Base-by-base conservation (phyloP, 2,797 vertebrate species). In the Acridotheres tristis region DNA sequence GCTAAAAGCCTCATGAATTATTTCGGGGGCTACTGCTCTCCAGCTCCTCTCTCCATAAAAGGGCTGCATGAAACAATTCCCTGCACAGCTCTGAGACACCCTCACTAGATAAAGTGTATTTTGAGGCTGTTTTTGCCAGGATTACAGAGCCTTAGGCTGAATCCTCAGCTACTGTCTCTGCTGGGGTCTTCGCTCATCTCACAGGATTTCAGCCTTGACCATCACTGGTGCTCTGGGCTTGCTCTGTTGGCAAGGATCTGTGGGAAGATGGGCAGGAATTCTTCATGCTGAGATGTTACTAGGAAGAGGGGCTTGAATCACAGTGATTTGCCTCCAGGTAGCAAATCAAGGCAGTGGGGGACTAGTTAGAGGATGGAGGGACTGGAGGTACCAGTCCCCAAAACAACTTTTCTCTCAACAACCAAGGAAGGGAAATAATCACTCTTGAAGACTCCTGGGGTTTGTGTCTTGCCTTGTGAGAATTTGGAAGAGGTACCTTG, bases 81-180 rank as follows among this genome's bases (percentile, higher is more conserved):
- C 85, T 69, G 80, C 59, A 29, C 42, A 65, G 77, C 74, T 90
- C 45, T 43, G 71, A 90, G 92, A 62, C 89, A 89, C 50, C 42
- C 55, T 82, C 36, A 13, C 36, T 14, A 81, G 85, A 90, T 76
- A 45, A 96, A 95, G 63, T 40, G 63, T 90, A 75, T 63, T 95
- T 91, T 85, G 77, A 84, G 94, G 17, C 40, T 42, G n/a, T 42
- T 94, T 86, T 88, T 81, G 83, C 83, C 85, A 85, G 59, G 34
- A 93, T 76, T 67, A 8, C 48, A 66, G 51, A 66, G 83, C 59
- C 50, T 73, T 34, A 50, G 73, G 88, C 76, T 84, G 71, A 27
- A 78, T 91, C 80, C 65, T 78, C 66, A 69, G 83, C 83, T 68
- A 22, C 85, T 59, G 76, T 50, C 85, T 45, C 93, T 93, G 79